Conservation (phyloP, 2,797 vertebrate genomes). For the Fundulus diaphanus region DNA sequence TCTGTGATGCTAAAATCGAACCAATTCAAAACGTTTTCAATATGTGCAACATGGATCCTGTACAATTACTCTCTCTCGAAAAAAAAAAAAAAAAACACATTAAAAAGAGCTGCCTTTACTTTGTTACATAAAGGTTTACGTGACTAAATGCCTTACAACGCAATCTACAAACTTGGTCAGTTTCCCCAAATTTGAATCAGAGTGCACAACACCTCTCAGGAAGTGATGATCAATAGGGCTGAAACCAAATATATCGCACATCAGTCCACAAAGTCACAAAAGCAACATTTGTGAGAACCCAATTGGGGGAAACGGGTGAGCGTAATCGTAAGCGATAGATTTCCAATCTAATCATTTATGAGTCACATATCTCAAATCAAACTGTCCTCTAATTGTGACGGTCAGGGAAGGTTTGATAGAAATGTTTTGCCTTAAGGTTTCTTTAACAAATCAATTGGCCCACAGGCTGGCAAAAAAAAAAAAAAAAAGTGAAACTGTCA, state of each 20-base stretch:
- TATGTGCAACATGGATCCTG: too few relatives aligned
- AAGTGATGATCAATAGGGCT: neutral
- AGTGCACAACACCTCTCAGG: neutral
- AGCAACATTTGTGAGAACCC: neutral
- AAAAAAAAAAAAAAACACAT: too few relatives aligned
- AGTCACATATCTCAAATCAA: neutral
- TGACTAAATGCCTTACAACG: neutral
- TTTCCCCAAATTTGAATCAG: neutral
- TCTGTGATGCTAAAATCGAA: too few relatives aligned
- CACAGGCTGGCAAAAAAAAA: neutral
- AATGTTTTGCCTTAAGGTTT: neutral
- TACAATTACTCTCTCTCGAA: too few relatives aligned
- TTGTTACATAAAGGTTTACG: neutral
- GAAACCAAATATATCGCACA: neutral
- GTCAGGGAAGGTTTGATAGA: slow-evolving; percentile 5
- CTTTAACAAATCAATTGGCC: neutral
- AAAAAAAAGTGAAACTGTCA: slow-evolving; percentile 2
- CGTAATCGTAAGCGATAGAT: neutral
- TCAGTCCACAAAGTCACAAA: neutral
- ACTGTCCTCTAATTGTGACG: neutral
- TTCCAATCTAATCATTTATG: neutral
- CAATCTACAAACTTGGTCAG: neutral
- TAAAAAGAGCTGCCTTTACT: too few relatives aligned
- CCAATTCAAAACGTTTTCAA: too few relatives aligned
- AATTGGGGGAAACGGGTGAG: neutral